These are phyloP conservation scores for Oligia latruncula DNA, from an alignment of 2,888 invertebrate species.

Conservation along the genomic window DNA sequence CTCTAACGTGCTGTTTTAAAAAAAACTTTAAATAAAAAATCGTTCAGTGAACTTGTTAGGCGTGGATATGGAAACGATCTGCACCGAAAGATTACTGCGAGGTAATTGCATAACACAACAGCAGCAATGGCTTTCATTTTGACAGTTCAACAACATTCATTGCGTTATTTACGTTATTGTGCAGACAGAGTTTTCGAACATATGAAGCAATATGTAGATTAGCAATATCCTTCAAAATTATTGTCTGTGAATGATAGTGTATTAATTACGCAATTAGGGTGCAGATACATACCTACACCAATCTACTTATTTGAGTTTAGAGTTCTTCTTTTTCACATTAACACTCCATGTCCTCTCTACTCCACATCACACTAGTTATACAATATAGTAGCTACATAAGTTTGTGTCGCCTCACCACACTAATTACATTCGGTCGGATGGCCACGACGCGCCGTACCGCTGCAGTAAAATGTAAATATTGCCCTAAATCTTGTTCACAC, in stretches of 20 bases:
- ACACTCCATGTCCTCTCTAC: not conserved
- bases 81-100: not conserved
- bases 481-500: constrained; percentile 60
- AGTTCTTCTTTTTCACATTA: not conserved
- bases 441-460: constrained; percentile 24
- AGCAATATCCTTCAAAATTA: too few species aligned
- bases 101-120: not conserved
- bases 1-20: too few species aligned
- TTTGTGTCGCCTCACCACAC: constrained; percentile 51
- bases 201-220: too few species aligned
- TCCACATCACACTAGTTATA: constrained; percentile 15
- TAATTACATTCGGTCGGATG: constrained; percentile 58
- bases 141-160: too few species aligned
- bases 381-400: constrained; percentile 36
- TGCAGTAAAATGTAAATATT: constrained; percentile 68
- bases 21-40: not conserved
- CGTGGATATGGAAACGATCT: not conserved
- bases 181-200: too few species aligned
- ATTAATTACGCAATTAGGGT: too few species aligned
- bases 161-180: too few species aligned
- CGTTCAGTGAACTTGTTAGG: not conserved
- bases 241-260: too few species aligned
- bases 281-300: not conserved
- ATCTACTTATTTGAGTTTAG: not conserved
- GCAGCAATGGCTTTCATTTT: too few species aligned